phyloP scores from a whole-genome alignment of 2,113 vertebrate species.

The Amphilophus citrinellus region DNA sequence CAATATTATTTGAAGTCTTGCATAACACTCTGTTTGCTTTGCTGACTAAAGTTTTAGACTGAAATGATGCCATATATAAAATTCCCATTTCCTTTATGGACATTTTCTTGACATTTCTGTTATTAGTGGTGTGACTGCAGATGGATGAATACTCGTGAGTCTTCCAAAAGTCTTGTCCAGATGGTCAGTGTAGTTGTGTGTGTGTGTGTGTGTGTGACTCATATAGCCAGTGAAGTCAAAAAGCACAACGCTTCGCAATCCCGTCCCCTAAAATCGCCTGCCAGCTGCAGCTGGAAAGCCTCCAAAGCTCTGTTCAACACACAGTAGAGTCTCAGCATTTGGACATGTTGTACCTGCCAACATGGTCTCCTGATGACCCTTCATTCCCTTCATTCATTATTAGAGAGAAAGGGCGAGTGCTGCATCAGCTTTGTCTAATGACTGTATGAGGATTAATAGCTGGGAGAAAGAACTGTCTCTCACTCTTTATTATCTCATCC shows the following conservation, averaged over 20 bases:
- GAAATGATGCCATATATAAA: background rate
- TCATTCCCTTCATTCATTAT: constrained; percentile 31
- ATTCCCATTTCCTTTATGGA: constrained; percentile 31
- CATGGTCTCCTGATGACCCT: constrained; percentile 19
- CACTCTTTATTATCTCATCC: background rate
- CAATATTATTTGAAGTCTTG: constrained; percentile 5
- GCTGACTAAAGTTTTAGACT: constrained; percentile 4
- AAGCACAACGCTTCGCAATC: background rate
- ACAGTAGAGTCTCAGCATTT: constrained; percentile 25
- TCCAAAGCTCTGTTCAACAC: constrained; percentile 34
- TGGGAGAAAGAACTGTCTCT: background rate
- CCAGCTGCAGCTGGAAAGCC: constrained; percentile 40
- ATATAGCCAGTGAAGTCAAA: constrained; percentile 40
- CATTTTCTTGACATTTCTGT: constrained; percentile 20
- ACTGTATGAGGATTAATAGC: constrained; percentile 15
- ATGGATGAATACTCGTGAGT: background rate
- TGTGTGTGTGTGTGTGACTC: constrained; percentile 42
- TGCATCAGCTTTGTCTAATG: constrained; percentile 18
- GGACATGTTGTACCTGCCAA: constrained; percentile 45
- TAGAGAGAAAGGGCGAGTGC: background rate
- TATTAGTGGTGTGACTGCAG: background rate
- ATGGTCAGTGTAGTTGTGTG: constrained; percentile 39
- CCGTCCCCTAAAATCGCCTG: constrained; percentile 22
- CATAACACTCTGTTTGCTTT: constrained; percentile 7
- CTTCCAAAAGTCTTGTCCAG: constrained; percentile 30